phyloP scores from a whole-genome alignment of 2,113 vertebrate species.

The Pseudopodoces humilis region DNA sequence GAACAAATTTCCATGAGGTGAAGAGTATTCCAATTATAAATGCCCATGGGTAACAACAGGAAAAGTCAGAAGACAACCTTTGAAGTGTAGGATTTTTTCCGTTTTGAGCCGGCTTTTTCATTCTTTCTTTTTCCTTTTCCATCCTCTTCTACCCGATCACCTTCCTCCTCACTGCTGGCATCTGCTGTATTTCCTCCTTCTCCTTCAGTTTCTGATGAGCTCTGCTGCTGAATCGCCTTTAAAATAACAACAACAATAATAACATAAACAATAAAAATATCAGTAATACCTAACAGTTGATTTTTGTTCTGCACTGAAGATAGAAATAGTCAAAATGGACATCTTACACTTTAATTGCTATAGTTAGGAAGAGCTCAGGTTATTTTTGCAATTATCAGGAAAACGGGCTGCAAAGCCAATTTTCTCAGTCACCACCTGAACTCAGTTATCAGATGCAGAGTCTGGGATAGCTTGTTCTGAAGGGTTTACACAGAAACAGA shows the following conservation, averaged over 20 bases:
- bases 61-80: constrained; percentile 78
- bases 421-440: constrained; percentile 16
- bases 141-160: constrained; percentile 86
- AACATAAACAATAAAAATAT: not conserved
- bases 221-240: constrained; percentile 92
- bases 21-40: not conserved
- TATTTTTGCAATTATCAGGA: constrained; percentile 24
- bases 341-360: not conserved
- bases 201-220: constrained; percentile 92
- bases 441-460: constrained; percentile 1
- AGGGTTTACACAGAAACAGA: not conserved
- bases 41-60: not conserved
- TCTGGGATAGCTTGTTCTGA: not conserved
- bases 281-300: not conserved
- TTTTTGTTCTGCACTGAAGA: not conserved
- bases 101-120: constrained; percentile 89
- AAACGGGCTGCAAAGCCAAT: constrained; percentile 9
- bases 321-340: not conserved
- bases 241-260: constrained; percentile 9
- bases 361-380: not conserved
- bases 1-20: not conserved
- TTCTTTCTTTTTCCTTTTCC: constrained; percentile 88
- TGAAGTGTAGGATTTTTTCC: constrained; percentile 89
- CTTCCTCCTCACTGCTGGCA: constrained; percentile 94
- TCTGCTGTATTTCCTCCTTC: constrained; percentile 89